Conservation (phyloP, 2,113 vertebrate species). For the Dasypus novemcinctus region DNA sequence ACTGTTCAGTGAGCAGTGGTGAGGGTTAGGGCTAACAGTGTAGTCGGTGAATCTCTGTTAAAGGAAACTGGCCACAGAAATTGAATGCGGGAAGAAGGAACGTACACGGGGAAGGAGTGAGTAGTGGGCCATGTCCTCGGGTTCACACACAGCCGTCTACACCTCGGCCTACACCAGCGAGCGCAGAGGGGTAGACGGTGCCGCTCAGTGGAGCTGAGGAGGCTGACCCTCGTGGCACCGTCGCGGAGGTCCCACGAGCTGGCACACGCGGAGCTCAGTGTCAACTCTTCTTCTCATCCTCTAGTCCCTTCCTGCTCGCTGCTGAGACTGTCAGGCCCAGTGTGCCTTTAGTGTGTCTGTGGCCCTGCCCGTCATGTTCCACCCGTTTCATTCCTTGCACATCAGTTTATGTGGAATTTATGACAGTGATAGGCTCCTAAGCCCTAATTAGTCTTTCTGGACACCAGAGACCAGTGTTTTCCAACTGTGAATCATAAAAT, state of each 20-base stretch:
- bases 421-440: background rate
- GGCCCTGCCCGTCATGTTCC: background rate
- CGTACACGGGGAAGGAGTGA: background rate
- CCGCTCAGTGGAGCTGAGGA: background rate
- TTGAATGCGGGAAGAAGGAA: background rate
- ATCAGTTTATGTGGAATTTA: background rate
- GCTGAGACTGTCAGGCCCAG: too few species aligned
- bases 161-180: background rate
- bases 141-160: background rate
- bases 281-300: background rate
- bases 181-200: background rate
- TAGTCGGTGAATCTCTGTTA: background rate
- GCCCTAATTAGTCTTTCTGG: background rate
- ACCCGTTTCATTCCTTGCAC: background rate
- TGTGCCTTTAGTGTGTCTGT: fast-evolving
- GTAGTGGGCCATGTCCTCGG: background rate
- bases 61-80: background rate
- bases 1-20: background rate
- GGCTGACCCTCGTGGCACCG: background rate
- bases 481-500: background rate
- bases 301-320: background rate
- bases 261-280: background rate
- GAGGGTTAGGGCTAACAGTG: background rate
- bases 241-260: background rate
- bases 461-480: conserved; percentile 14